phyloP scores from a whole-genome alignment of 2,113 vertebrate genomes.

The Regulus satrapa region DNA sequence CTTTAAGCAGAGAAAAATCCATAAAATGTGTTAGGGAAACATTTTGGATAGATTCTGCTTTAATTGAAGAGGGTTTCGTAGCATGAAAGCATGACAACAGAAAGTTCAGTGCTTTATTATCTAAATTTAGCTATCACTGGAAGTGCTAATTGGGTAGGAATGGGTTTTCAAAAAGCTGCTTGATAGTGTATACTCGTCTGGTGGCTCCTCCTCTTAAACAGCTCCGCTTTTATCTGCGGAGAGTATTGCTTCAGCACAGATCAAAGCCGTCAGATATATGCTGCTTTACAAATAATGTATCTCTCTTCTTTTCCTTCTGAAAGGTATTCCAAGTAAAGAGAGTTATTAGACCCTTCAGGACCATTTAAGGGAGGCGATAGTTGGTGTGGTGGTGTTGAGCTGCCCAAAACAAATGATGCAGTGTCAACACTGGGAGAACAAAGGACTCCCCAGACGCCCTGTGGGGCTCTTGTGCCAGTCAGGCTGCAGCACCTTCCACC shows the following conservation, averaged over 20 bases:
- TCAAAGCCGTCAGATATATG: slow-evolving; percentile 6
- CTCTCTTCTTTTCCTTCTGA: slow-evolving; percentile 15
- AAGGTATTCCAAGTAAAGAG: neutral
- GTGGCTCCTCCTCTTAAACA: neutral
- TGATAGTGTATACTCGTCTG: neutral
- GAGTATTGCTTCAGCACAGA: neutral
- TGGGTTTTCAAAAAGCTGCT: slow-evolving; percentile 8
- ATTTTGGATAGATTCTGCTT: neutral
- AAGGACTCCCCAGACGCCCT: neutral
- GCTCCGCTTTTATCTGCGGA: neutral
- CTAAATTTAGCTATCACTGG: slow-evolving; percentile 2
- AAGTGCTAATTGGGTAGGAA: slow-evolving; percentile 26
- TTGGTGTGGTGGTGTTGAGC: neutral
- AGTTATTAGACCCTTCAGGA: slow-evolving; percentile 26
- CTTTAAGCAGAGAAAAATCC: neutral
- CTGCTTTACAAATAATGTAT: slow-evolving; percentile 14
- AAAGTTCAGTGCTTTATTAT: slow-evolving; percentile 23
- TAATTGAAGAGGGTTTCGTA: neutral
- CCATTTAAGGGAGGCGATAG: slow-evolving; percentile 25
- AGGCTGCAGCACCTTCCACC: neutral
- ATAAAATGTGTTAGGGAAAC: neutral
- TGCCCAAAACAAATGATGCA: slow-evolving; percentile 41
- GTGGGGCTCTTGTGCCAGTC: neutral
- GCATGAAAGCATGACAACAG: neutral
- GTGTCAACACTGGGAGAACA: slow-evolving; percentile 40